Evolutionary conservation across 2,888 invertebrate genomes (phyloP).

Genomic region (Agonopterix arenella): DNA sequence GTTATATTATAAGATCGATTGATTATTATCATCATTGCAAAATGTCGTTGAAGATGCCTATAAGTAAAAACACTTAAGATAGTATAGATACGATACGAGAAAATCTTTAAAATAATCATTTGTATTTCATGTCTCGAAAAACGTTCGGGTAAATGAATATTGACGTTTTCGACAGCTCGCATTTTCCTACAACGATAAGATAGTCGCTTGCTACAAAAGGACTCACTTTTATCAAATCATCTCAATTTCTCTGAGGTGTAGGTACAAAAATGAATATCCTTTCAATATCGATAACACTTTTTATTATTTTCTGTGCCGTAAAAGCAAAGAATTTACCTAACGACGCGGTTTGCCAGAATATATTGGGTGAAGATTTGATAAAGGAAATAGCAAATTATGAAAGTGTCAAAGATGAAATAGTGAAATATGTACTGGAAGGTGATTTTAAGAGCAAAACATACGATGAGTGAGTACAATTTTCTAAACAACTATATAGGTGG

Average conservation of each 20-base stretch:
- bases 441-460: constrained; percentile 76
- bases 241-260: constrained; percentile 25
- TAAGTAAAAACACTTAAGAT: no score
- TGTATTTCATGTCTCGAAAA: no score
- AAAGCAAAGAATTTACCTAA: constrained; percentile 38
- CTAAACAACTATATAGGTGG: background rate
- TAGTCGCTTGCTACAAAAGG: constrained; percentile 30
- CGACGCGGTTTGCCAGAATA: constrained; percentile 38
- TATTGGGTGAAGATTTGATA: constrained; percentile 61
- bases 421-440: constrained; percentile 67
- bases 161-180: constrained; percentile 26
- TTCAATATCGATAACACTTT: constrained; percentile 28
- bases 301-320: constrained; percentile 25
- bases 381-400: constrained; percentile 79
- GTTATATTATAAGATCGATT: no score
- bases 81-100: no score
- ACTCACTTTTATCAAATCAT: constrained; percentile 20
- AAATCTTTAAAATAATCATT: no score
- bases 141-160: constrained; percentile 16
- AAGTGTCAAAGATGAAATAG: constrained; percentile 64
- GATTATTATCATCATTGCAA: no score
- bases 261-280: constrained; percentile 37
- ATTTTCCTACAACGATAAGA: constrained; percentile 26
- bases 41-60: no score
- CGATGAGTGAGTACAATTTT: constrained; percentile 54